These are phyloP conservation scores for Chloroclysta siterata DNA, from an alignment of 2,888 invertebrate species.

Conservation along the genomic window DNA sequence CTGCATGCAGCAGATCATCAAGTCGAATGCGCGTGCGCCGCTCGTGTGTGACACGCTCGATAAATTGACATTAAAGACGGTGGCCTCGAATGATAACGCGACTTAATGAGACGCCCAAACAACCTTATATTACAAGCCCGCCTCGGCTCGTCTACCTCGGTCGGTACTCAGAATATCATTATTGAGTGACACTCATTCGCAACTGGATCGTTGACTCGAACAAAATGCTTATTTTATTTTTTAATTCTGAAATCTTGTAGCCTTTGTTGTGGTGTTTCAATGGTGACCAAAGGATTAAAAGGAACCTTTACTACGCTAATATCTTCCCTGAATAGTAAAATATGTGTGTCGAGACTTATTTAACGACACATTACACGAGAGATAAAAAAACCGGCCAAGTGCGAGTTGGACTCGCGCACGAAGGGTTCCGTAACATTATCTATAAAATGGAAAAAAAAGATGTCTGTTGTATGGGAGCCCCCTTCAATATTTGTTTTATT, in stretches of 20 bases:
- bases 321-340: too few species aligned
- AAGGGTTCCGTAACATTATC: too few species aligned
- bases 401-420: too few species aligned
- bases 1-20: constrained; percentile 1
- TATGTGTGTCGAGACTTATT: too few species aligned
- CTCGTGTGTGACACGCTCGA: constrained; percentile 41
- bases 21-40: constrained; percentile 39
- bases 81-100: constrained; percentile 57
- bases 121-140: constrained; percentile 20
- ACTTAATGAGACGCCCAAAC: constrained; percentile 59
- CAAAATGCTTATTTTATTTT: neutral
- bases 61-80: constrained; percentile 61
- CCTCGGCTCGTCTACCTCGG: constrained; percentile 16
- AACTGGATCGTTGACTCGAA: constrained; percentile 4
- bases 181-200: constrained; percentile 36
- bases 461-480: too few species aligned
- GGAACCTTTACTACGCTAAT: too few species aligned
- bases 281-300: too few species aligned
- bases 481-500: too few species aligned
- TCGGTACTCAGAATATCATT: constrained; percentile 40
- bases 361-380: too few species aligned
- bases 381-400: too few species aligned
- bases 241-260: neutral
- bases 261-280: too few species aligned
- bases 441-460: too few species aligned